A percentile compares a stretch with the other conserved stretches of the same genome.
Conservation (phyloP, 2,888 invertebrate genomes). For the Andrena bicolor region DNA sequence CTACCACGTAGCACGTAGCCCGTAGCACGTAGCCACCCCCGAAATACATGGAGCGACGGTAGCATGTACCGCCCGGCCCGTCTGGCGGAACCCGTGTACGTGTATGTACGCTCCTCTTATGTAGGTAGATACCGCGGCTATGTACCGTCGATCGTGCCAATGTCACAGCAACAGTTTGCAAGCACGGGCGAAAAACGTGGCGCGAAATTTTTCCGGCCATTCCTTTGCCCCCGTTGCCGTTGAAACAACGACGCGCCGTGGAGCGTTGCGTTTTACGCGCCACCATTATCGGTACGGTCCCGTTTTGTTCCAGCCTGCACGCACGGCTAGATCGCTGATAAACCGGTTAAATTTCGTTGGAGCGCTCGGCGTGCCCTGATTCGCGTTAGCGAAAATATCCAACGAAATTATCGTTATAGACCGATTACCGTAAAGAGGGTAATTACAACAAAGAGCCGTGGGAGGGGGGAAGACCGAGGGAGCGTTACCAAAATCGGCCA, state of each 20-base stretch:
- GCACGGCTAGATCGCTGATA: constrained; percentile 6
- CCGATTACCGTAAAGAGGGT: constrained; percentile 39
- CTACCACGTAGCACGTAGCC: constrained; percentile 25
- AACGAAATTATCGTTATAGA: constrained; percentile 36
- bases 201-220: constrained; percentile 27
- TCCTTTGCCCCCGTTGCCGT: background rate
- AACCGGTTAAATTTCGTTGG: constrained; percentile 28
- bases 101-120: constrained; percentile 29
- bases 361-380: constrained; percentile 5
- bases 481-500: constrained; percentile 50
- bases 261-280: background rate
- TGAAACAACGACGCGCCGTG: background rate
- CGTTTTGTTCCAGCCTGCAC: background rate
- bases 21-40: constrained; percentile 36
- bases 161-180: constrained; percentile 70
- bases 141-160: constrained; percentile 62
- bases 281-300: background rate
- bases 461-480: background rate
- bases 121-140: constrained; percentile 13
- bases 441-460: constrained; percentile 14
- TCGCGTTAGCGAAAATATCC: constrained; percentile 39
- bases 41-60: constrained; percentile 41
- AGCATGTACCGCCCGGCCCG: constrained; percentile 27
- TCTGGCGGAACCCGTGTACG: constrained; percentile 15
- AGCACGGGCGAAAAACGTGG: constrained; percentile 35